phyloP scores from a whole-genome alignment of 2,888 invertebrate genomes.

The Carterocephalus palaemon region DNA sequence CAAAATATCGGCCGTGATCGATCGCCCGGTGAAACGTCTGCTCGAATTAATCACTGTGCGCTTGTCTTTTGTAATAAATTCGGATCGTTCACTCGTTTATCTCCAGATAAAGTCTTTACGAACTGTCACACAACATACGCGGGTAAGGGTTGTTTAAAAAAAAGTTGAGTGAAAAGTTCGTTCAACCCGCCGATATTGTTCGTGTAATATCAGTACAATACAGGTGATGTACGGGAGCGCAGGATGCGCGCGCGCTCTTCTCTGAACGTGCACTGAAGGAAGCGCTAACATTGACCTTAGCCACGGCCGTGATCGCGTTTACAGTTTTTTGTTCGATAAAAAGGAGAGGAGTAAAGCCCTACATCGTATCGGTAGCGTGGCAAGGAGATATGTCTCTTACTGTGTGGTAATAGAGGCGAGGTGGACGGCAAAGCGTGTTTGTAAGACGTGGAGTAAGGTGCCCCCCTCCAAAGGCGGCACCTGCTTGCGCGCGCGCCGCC shows the following conservation, averaged over 20 bases:
- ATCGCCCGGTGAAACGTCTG: conserved; percentile 57
- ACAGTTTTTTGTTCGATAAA: conserved; percentile 80
- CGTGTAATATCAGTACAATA: conserved; percentile 48
- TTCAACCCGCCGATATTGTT: conserved; percentile 48
- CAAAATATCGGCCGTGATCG: conserved; percentile 49
- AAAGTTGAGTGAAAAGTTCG: conserved; percentile 40
- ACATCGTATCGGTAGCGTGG: conserved; percentile 40
- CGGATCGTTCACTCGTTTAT: conserved; percentile 20
- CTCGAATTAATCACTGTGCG: conserved; percentile 47
- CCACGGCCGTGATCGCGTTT: conserved; percentile 79
- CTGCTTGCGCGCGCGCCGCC: conserved; percentile 70
- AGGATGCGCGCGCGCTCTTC: conserved; percentile 75
- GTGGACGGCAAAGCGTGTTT: conserved; percentile 41
- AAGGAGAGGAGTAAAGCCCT: conserved; percentile 79
- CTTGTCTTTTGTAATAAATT: conserved; percentile 15
- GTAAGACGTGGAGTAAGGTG: conserved; percentile 74
- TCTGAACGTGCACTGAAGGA: conserved; percentile 78
- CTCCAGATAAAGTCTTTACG: conserved; percentile 14
- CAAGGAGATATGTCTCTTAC: conserved; percentile 36
- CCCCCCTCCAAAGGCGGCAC: conserved; percentile 78
- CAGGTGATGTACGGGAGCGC: conserved; percentile 43
- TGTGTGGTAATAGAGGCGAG: conserved; percentile 19
- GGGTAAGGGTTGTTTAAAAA: neutral
- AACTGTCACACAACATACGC: conserved; percentile 4
- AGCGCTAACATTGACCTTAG: conserved; percentile 80